Evolutionary conservation across 1,140 invertebrate species (phyloP).

Genomic region (Latrodectus geometricus): DNA sequence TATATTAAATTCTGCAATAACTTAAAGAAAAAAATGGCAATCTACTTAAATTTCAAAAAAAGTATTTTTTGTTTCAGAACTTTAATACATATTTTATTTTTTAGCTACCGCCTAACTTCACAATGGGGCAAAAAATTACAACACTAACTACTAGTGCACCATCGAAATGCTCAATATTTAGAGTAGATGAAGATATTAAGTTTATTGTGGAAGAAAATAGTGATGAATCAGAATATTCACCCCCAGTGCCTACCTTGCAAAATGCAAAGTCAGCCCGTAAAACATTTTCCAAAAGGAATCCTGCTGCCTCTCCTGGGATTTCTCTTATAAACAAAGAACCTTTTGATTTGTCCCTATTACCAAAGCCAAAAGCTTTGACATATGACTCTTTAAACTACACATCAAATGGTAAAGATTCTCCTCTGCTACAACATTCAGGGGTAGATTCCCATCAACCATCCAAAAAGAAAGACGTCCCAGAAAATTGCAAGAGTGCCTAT

Average conservation of each 20-base stretch:
- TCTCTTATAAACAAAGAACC: too few species aligned
- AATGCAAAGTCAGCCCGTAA: background rate
- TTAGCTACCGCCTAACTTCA: background rate
- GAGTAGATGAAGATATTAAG: conserved; percentile 32
- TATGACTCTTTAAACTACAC: background rate
- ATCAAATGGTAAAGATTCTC: background rate
- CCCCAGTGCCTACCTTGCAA: background rate
- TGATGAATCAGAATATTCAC: background rate
- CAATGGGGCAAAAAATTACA: background rate
- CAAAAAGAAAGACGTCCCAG: background rate
- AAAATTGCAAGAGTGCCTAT: background rate
- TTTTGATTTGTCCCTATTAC: background rate
- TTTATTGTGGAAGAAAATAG: conserved; percentile 9
- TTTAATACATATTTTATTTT: conserved; percentile 2
- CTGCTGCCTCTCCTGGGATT: background rate
- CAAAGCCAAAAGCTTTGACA: background rate
- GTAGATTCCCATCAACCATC: background rate
- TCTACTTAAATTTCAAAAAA: background rate
- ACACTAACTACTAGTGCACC: background rate
- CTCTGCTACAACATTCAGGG: background rate
- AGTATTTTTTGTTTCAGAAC: background rate
- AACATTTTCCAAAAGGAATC: conserved; percentile 35
- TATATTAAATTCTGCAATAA: background rate
- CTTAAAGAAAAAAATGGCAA: background rate
- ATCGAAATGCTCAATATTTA: background rate